Percentiles rank a stretch among this genome's conserved stretches.
Evolutionary conservation across 2,113 vertebrate species (phyloP).

Genomic region (Furnarius figulus): DNA sequence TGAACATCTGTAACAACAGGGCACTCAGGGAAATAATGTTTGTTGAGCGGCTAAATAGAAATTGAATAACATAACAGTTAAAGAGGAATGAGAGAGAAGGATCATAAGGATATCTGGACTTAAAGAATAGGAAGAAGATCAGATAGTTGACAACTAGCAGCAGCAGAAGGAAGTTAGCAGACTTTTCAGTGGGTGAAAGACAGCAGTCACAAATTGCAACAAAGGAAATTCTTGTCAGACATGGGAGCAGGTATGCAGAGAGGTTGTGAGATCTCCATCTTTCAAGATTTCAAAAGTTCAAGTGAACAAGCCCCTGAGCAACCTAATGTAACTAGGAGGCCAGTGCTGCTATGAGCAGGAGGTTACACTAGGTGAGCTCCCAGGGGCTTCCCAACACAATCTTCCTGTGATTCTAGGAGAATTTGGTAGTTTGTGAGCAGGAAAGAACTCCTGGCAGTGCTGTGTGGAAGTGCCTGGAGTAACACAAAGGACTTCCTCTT

Average conservation of each 20-base stretch:
- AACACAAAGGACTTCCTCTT: not conserved
- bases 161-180: not conserved
- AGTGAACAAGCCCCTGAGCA: not conserved
- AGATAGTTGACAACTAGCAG: not conserved
- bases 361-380: not conserved
- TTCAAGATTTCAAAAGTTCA: not conserved
- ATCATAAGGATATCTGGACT: not conserved
- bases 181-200: not conserved
- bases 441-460: not conserved
- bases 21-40: not conserved
- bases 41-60: not conserved
- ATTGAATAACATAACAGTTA: not conserved
- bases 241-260: not conserved
- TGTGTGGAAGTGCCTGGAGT: not conserved
- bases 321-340: not conserved
- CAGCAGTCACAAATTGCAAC: not conserved
- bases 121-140: not conserved
- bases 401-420: not conserved
- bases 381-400: not conserved
- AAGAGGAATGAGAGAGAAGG: not conserved
- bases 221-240: not conserved
- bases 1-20: not conserved
- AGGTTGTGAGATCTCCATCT: not conserved
- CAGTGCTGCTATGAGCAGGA: not conserved
- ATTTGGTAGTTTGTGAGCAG: not conserved